Conservation (phyloP, 2,113 vertebrate genomes). For the Odocoileus virginianus region DNA sequence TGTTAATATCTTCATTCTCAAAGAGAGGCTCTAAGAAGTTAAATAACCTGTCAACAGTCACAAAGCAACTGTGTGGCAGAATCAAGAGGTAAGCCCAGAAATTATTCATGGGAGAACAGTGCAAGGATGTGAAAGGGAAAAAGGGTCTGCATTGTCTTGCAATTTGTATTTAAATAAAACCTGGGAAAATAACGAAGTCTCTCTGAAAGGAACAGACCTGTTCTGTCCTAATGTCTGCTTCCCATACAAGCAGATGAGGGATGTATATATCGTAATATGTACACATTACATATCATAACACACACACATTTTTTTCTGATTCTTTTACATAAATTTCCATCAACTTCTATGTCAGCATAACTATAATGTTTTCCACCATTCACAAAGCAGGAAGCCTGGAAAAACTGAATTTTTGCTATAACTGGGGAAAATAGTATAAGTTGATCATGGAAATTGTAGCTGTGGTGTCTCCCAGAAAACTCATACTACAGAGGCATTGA, state of each 20-base stretch:
- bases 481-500: neutral
- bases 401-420: neutral
- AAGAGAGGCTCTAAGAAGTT: neutral
- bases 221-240: neutral
- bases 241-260: neutral
- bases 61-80: neutral
- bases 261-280: fast-evolving
- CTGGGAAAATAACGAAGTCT: neutral
- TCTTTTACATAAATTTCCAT: neutral
- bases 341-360: neutral
- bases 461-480: neutral
- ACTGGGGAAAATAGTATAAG: neutral
- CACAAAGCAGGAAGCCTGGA: neutral
- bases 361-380: neutral
- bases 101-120: slow-evolving; percentile 15
- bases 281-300: neutral
- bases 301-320: neutral
- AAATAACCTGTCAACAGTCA: neutral
- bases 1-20: neutral
- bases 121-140: neutral
- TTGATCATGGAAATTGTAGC: neutral
- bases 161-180: neutral
- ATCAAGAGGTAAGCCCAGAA: neutral
- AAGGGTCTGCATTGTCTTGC: neutral
- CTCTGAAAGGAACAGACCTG: neutral